These are phyloP conservation scores for Sciurus vulgaris DNA, from an alignment of 2,797 vertebrate genomes.

Conservation along the genomic window DNA sequence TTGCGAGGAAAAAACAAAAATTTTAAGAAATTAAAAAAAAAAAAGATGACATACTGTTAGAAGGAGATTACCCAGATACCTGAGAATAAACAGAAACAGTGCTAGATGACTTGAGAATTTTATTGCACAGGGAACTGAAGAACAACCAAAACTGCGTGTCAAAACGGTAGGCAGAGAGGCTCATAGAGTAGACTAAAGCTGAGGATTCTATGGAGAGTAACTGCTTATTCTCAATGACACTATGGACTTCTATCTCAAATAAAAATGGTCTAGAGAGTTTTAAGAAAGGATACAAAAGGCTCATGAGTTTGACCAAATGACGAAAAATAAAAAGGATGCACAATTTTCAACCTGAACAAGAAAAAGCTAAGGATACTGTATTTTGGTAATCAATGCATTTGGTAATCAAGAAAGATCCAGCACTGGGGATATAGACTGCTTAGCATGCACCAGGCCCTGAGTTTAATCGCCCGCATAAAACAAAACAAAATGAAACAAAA, in stretches of 20 bases:
- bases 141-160: background rate
- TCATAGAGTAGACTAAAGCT: background rate
- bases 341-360: background rate
- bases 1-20: too few relatives aligned
- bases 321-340: background rate
- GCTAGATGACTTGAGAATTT: background rate
- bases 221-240: slow-evolving; percentile 4
- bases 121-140: background rate
- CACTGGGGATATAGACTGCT: too few relatives aligned
- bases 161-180: background rate
- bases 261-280: background rate
- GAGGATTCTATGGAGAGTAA: background rate
- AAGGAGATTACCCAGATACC: background rate
- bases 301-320: background rate
- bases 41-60: background rate
- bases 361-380: background rate
- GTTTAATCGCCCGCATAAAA: too few relatives aligned
- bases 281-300: background rate
- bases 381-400: background rate
- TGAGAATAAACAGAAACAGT: background rate
- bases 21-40: too few relatives aligned
- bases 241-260: background rate
- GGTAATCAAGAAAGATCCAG: background rate
- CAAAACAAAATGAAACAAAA: too few relatives aligned
- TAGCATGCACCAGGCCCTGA: too few relatives aligned